Base-by-base conservation (phyloP, 2,113 vertebrate genomes). In the Lamprotornis superbus region DNA sequence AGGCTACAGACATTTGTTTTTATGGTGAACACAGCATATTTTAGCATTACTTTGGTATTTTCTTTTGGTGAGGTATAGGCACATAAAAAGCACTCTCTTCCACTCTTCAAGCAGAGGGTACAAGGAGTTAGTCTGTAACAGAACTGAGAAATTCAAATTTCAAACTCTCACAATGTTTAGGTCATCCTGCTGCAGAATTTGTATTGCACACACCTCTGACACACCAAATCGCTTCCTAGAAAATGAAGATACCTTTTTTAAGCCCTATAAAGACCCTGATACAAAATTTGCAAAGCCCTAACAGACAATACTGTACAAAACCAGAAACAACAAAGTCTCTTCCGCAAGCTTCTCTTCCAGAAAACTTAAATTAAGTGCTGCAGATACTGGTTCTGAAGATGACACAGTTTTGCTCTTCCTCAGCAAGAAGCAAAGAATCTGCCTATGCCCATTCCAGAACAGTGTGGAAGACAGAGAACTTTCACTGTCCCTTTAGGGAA, bases 101-200 rank as follows among this genome's bases (percentile, higher is more conserved):
- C 12, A 53, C 8, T 23, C 37, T 83, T 61, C 67, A 49, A 52
- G 61, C 49, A 61, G 49, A 52, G 9, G 3, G 31, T 49, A 17
- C 17, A n/a, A 31, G 61, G 49, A 30, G 31, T 6, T 56, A 5
- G 27, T 14, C 46, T 59, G 0, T 1, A 49, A 56, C 0, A 2
- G 24, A 27, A 56, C 7, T 3, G 15, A n/a, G 20, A 86, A 63
- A 69, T 65, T 37, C 40, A 42, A n/a, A 63, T 74, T 65, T 37
- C 37, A 39, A n/a, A n/a, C 57, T 69, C 46, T 44, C 35, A 37
- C 5, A 18, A n/a, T 2, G 17, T 50, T 69, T 60, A 84, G 28
- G 42, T 15, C 40, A 65, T 16, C 9, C 50, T 33, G 55, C 24
- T 63, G 31, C 40, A 69, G 21, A 65, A 60, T 65, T 27, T 44